Conservation (phyloP, 2,888 invertebrate genomes). For the Orchestes rusci region DNA sequence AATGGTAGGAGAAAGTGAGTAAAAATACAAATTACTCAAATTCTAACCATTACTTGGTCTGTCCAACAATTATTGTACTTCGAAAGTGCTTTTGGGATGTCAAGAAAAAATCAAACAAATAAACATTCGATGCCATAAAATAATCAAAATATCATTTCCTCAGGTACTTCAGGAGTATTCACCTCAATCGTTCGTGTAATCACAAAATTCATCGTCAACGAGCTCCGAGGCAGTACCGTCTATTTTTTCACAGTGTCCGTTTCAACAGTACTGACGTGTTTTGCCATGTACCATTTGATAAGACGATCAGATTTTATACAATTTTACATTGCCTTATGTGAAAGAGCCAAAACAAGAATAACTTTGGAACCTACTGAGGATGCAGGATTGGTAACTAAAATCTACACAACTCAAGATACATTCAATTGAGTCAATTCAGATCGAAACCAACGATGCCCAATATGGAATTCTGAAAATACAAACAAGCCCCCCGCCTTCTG, state of each 20-base stretch:
- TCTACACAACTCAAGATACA: background rate
- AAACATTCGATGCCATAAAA: background rate
- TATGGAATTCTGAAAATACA: conserved; percentile 74
- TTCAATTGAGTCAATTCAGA: conserved; percentile 41
- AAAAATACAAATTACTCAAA: background rate
- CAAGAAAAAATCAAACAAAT: background rate
- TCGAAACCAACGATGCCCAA: conserved; percentile 57
- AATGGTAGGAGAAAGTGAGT: conserved; percentile 87
- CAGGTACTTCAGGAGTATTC: conserved; percentile 81
- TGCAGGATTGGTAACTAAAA: conserved; percentile 57
- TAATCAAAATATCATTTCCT: conserved; percentile 22
- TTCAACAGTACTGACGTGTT: conserved; percentile 67
- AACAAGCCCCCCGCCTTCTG: conserved; percentile 56
- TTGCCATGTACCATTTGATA: conserved; percentile 68
- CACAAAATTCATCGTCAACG: conserved; percentile 71
- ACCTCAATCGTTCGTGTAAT: conserved; percentile 78
- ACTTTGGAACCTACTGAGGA: conserved; percentile 81
- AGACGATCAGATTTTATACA: conserved; percentile 75
- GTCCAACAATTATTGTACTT: too few species aligned
- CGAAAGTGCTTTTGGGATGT: too few species aligned
- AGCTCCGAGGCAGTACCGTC: conserved; percentile 74
- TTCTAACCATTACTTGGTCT: too few species aligned
- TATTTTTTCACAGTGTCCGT: conserved; percentile 81
- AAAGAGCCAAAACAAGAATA: conserved; percentile 68
- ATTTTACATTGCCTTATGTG: conserved; percentile 69